Percentiles rank a stretch among this genome's conserved stretches.
Conservation (phyloP, 1,140 invertebrate genomes). For the Parapsyche elsis region DNA sequence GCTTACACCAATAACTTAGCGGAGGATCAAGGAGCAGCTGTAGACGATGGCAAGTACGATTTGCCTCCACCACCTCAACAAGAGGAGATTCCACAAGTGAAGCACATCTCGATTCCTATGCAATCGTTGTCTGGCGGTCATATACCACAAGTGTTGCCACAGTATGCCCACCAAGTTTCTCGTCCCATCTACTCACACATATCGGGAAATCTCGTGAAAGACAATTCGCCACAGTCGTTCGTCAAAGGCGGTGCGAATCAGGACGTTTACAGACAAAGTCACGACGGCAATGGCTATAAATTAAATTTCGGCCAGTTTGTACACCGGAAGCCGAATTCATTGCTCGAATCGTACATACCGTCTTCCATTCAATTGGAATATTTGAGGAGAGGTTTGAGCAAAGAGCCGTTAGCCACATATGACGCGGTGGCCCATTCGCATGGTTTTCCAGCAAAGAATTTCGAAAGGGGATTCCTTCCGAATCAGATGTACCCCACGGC, state of each 20-base stretch:
- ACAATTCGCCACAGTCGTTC: slow-evolving; percentile 31
- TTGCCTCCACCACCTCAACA: too few species aligned
- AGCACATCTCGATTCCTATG: slow-evolving; percentile 19
- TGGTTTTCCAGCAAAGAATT: slow-evolving; percentile 59
- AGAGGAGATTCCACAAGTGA: background rate
- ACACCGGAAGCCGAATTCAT: slow-evolving; percentile 60
- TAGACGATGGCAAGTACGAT: slow-evolving; percentile 6
- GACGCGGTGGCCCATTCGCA: slow-evolving; percentile 60
- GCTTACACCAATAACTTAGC: slow-evolving; percentile 13
- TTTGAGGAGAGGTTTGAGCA: slow-evolving; percentile 63
- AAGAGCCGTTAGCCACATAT: slow-evolving; percentile 63
- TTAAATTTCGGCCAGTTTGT: slow-evolving; percentile 57
- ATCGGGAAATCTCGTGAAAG: slow-evolving; percentile 50
- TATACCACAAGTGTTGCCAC: slow-evolving; percentile 46
- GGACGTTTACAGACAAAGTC: slow-evolving; percentile 57
- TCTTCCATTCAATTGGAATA: slow-evolving; percentile 65
- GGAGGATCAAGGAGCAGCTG: slow-evolving; percentile 11
- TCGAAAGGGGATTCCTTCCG: slow-evolving; percentile 64
- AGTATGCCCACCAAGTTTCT: slow-evolving; percentile 49
- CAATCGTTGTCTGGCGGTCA: slow-evolving; percentile 5
- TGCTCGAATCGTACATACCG: slow-evolving; percentile 66
- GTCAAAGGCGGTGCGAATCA: slow-evolving; percentile 46
- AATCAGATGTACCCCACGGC: slow-evolving; percentile 66
- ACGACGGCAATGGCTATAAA: slow-evolving; percentile 53
- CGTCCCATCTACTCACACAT: slow-evolving; percentile 53